phyloP scores from a whole-genome alignment of 2,797 vertebrate species.

The Tokudaia muenninki region DNA sequence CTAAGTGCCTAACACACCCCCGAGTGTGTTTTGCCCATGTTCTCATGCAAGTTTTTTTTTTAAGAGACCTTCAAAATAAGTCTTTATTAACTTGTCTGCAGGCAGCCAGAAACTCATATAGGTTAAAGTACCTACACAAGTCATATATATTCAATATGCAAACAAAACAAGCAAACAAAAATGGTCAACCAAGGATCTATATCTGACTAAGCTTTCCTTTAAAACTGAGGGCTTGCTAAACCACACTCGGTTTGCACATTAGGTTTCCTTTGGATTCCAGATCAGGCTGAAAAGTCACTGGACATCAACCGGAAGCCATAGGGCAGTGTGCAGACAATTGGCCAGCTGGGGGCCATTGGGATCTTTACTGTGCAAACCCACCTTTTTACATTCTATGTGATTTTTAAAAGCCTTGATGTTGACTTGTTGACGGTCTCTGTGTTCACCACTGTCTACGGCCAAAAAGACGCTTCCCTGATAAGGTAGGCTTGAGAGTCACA shows the following conservation, averaged over 20 bases:
- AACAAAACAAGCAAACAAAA: not conserved
- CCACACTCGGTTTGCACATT: not conserved
- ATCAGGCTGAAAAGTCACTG: not conserved
- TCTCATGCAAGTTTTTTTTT: not conserved
- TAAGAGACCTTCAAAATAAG: not conserved
- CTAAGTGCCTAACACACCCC: no score
- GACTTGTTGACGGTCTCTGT: not conserved
- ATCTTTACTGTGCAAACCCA: slow-evolving; percentile 13
- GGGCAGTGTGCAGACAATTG: not conserved
- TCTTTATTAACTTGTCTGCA: not conserved
- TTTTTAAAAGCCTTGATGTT: not conserved
- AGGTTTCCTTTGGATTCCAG: not conserved
- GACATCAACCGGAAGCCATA: not conserved
- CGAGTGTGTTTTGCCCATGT: not conserved
- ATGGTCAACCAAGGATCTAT: not conserved
- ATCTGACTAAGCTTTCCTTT: not conserved
- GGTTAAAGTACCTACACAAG: not conserved
- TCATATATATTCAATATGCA: not conserved
- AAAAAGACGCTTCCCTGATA: not conserved
- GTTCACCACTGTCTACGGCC: not conserved
- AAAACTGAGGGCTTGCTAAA: not conserved
- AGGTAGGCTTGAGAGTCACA: not conserved
- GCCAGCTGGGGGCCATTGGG: not conserved
- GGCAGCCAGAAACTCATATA: not conserved
- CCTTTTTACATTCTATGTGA: not conserved